Evolutionary conservation across 2,113 vertebrate species (phyloP).

Genomic region (Forbesichthys papilliferus): DNA sequence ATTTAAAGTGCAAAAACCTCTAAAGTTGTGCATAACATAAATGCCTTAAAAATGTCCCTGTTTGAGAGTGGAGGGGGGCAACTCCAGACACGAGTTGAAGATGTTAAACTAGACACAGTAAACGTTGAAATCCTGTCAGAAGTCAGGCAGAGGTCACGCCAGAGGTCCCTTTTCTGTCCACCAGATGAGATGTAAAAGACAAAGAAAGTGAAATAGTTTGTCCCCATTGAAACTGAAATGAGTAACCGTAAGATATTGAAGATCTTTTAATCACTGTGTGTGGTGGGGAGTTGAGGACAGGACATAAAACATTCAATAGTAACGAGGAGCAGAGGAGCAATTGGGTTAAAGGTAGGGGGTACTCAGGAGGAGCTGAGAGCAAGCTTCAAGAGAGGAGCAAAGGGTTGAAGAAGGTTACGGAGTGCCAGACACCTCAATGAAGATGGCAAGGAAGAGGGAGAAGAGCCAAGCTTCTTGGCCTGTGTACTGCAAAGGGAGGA

Average conservation of each 20-base stretch:
- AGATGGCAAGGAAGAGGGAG: background rate
- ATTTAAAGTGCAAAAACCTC: no score
- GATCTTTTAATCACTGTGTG: background rate
- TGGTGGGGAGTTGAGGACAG: background rate
- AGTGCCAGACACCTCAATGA: background rate
- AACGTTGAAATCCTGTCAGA: no score
- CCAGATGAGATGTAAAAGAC: background rate
- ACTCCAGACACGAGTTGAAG: no score
- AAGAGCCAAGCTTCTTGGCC: background rate
- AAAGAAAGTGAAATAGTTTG: conserved; percentile 3
- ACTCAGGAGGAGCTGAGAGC: background rate
- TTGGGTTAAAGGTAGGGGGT: no score
- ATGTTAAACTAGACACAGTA: no score
- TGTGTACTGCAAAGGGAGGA: conserved; percentile 4
- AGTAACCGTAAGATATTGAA: background rate
- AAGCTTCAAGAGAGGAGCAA: background rate
- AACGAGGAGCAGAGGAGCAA: no score
- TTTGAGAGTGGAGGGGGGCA: no score
- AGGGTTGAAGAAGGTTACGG: background rate
- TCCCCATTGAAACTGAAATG: background rate
- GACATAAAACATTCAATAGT: background rate
- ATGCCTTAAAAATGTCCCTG: no score
- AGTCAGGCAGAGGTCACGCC: no score
- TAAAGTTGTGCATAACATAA: no score
- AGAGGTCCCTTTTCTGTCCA: background rate